These are phyloP conservation scores for Mylabris phalerata DNA, from an alignment of 1,140 invertebrate species.

Conservation along the genomic window DNA sequence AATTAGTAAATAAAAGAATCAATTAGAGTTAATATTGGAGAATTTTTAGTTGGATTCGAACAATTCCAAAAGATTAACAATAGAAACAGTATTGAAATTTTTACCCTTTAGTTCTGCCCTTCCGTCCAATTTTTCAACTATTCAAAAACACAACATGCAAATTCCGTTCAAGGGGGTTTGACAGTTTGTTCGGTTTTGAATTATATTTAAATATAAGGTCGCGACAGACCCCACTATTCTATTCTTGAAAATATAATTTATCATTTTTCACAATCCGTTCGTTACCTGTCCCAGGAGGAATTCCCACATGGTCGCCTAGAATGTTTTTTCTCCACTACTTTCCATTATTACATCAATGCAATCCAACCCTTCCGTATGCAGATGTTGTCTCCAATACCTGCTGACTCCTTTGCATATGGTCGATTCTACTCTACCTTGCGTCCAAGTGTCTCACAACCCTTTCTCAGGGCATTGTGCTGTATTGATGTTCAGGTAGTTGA, in stretches of 20 bases:
- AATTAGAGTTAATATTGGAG: too few relatives aligned
- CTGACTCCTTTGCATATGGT: conserved; percentile 37
- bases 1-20: too few relatives aligned
- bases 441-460: conserved; percentile 24
- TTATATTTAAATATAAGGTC: conserved; percentile 40
- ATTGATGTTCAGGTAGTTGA: conserved; percentile 20
- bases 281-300: conserved; percentile 29
- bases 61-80: too few relatives aligned
- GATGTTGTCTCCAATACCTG: conserved; percentile 34
- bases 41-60: too few relatives aligned
- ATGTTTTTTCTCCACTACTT: background rate
- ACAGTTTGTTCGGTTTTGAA: conserved; percentile 32
- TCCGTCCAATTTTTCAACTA: too few relatives aligned
- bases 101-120: too few relatives aligned
- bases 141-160: conserved; percentile 29
- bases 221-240: conserved; percentile 20
- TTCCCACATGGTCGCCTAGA: conserved; percentile 22
- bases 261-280: conserved; percentile 35
- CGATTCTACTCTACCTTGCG: conserved; percentile 19
- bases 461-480: conserved; percentile 14
- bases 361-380: conserved; percentile 25
- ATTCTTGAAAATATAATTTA: conserved; percentile 33
- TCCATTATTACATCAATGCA: background rate
- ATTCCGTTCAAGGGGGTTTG: conserved; percentile 34
- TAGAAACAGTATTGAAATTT: too few relatives aligned